Evolutionary conservation across 2,113 vertebrate genomes (phyloP).

Genomic region (Prochilodus magdalenae): DNA sequence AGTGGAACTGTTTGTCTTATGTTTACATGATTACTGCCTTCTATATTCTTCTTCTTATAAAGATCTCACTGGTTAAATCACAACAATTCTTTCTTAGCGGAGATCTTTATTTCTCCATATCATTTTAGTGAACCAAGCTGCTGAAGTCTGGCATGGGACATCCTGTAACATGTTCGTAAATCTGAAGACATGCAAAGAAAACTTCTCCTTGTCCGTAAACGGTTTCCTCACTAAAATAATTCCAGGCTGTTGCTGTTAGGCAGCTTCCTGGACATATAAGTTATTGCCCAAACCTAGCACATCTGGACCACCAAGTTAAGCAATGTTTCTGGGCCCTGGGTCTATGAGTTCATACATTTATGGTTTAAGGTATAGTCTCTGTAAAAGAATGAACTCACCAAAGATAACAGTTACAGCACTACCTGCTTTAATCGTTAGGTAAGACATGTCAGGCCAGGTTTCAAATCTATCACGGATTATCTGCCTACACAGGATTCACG

Average conservation of each 20-base stretch:
- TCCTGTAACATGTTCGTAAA: too few relatives aligned
- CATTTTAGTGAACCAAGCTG: neutral
- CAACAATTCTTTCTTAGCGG: neutral
- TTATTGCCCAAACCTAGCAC: neutral
- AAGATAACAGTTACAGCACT: too few relatives aligned
- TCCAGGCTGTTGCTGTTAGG: neutral
- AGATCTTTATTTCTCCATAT: neutral
- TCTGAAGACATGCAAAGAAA: too few relatives aligned
- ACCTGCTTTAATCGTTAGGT: too few relatives aligned
- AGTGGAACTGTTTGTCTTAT: too few relatives aligned
- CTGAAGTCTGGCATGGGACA: neutral
- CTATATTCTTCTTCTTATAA: too few relatives aligned
- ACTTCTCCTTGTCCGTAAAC: neutral
- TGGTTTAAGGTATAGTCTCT: neutral
- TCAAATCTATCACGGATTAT: too few relatives aligned
- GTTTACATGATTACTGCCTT: too few relatives aligned
- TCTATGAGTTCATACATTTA: neutral
- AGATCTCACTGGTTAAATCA: neutral
- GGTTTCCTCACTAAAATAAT: neutral
- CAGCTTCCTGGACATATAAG: neutral
- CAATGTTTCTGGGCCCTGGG: neutral
- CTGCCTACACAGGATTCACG: too few relatives aligned
- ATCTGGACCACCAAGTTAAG: neutral
- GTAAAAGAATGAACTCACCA: neutral
- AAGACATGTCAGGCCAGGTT: too few relatives aligned